Conservation (phyloP, 2,113 vertebrate species). For the Manacus vitellinus region DNA sequence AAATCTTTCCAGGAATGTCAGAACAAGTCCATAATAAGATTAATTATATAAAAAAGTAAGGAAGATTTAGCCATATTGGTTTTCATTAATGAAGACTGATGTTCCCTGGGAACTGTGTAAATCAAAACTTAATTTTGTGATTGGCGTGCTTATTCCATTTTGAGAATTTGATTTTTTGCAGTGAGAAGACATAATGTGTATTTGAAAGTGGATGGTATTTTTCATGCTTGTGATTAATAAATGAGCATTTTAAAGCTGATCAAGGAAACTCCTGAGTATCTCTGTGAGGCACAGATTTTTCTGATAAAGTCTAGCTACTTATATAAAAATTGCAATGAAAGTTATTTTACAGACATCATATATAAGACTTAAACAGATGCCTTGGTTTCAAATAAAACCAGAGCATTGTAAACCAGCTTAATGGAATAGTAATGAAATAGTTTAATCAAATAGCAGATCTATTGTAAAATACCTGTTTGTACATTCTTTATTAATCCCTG, state of each 20-base stretch:
- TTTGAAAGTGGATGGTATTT: background rate
- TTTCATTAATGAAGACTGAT: background rate
- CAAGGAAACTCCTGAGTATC: background rate
- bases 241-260: background rate
- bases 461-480: background rate
- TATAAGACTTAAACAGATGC: background rate
- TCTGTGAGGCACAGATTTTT: background rate
- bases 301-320: background rate
- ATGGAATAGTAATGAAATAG: background rate
- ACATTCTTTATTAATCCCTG: background rate
- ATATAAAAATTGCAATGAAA: background rate
- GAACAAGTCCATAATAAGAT: background rate
- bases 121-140: background rate
- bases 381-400: background rate
- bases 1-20: background rate
- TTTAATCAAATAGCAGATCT: background rate
- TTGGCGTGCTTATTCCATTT: background rate
- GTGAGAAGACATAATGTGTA: background rate
- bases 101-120: background rate
- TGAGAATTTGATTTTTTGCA: background rate
- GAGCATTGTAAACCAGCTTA: background rate
- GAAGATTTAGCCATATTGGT: background rate
- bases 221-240: background rate
- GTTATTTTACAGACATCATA: background rate
- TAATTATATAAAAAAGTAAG: background rate